These are phyloP conservation scores for Sinopyrophorus schimmeli DNA, from an alignment of 2,888 invertebrate genomes.

Conservation along the genomic window DNA sequence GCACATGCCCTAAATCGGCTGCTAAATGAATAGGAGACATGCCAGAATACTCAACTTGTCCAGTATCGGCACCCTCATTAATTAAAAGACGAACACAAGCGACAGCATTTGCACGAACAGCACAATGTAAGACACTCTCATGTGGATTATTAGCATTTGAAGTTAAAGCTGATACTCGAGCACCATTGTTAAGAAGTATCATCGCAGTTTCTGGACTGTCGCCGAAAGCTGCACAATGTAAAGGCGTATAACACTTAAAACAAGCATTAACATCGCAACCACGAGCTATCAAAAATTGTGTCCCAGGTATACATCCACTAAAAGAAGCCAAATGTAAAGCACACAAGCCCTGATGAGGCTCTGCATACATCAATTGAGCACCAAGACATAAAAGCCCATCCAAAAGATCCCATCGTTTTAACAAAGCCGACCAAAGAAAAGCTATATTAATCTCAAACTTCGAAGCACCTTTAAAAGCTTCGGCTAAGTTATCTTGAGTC, in stretches of 20 bases:
- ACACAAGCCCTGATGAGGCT: constrained; percentile 71
- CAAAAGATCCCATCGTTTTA: constrained; percentile 69
- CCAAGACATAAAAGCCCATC: constrained; percentile 67
- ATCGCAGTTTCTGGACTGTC: constrained; percentile 80
- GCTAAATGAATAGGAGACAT: constrained; percentile 80
- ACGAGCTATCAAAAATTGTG: constrained; percentile 68
- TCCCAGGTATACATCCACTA: constrained; percentile 74
- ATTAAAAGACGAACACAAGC: constrained; percentile 79
- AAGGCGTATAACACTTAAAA: constrained; percentile 75
- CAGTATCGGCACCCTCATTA: constrained; percentile 73
- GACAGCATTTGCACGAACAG: constrained; percentile 81
- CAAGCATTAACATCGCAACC: constrained; percentile 71
- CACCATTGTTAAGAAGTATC: constrained; percentile 73
- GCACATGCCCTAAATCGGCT: constrained; percentile 77
- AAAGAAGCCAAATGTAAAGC: constrained; percentile 79
- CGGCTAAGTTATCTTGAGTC: constrained; percentile 60
- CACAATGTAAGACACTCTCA: constrained; percentile 81
- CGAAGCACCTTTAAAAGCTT: constrained; percentile 60
- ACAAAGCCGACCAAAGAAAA: constrained; percentile 74
- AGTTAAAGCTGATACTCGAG: constrained; percentile 67
- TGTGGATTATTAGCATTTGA: constrained; percentile 65
- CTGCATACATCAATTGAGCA: constrained; percentile 71
- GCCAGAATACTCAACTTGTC: constrained; percentile 74
- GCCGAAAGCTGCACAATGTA: constrained; percentile 90
- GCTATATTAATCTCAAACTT: constrained; percentile 72